Evolutionary conservation across 2,113 vertebrate species (phyloP), one percentile per base, ranked within the genome.

Genomic region (Pyxicephalus adspersus): DNA sequence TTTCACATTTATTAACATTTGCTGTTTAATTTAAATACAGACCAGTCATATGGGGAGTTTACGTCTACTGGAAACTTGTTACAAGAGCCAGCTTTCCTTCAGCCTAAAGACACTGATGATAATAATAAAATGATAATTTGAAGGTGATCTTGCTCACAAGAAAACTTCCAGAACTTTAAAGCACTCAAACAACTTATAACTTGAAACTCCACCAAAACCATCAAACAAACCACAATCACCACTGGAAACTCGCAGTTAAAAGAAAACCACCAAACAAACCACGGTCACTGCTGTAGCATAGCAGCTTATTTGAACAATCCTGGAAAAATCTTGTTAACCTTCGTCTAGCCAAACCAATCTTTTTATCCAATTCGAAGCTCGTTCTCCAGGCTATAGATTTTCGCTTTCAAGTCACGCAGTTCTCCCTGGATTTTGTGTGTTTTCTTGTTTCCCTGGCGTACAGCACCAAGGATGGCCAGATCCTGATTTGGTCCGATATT

Each of bases 361-460:
- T 2, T 45, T 96, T 88, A 99, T 80, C 94, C 94, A 52, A 92
- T 86, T 31, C 96, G 87, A 16, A 98, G 88, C 7, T 98, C 94
- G 18, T 95, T 95, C 86, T 99, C 98, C 71, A 99, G 90, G 29
- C 86, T 85, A 19, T 94, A 98, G 64, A 99, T 94, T 85, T 97
- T 99, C 16, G 95, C 91, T 89, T 98, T 99, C 17, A 99, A 90
- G 8, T 81, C 87, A 90, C 92, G 92, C 31, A 99, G 89, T 78
- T 99, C 95, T 26, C 86, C 92, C 89, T 98, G 98, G 83, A 97
- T 93, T 88, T 94, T 95, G 81, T 84, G 92, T 1, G 96, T 95
- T 76, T 94, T 90, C 55, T 86, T 86, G 77, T 95, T 98, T 80
- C 93, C 95, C 83, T 95, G 93, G 2, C 89, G 91, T 20, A 99